phyloP scores from a whole-genome alignment of 2,888 invertebrate species.

The Nomada fabriciana region DNA sequence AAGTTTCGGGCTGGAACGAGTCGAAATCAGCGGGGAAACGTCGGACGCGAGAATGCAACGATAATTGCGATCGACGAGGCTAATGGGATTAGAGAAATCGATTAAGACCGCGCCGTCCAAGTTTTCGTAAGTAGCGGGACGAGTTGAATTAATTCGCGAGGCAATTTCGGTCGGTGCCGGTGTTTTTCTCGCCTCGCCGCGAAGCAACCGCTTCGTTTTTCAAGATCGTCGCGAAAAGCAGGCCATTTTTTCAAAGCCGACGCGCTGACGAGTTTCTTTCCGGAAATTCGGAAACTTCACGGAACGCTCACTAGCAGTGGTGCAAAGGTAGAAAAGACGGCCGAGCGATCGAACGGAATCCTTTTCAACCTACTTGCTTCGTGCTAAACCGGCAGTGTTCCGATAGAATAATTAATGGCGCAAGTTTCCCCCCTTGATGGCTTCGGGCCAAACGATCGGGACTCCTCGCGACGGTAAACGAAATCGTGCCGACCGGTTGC shows the following conservation, averaged over 20 bases:
- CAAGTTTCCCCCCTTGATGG: slow-evolving; percentile 32
- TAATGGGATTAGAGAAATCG: slow-evolving; percentile 39
- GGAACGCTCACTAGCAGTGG: not conserved
- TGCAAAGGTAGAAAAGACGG: not conserved
- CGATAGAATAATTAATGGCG: slow-evolving; percentile 41
- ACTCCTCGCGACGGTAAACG: slow-evolving; percentile 1
- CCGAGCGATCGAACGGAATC: not conserved
- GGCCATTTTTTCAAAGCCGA: not conserved
- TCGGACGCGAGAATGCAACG: not conserved
- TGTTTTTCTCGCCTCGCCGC: not conserved
- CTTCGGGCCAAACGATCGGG: slow-evolving; percentile 40
- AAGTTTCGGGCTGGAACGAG: slow-evolving; percentile 9
- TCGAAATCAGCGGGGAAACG: slow-evolving; percentile 12
- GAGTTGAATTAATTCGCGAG: slow-evolving; percentile 25
- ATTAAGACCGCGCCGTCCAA: slow-evolving; percentile 15
- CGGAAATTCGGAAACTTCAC: not conserved
- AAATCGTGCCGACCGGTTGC: slow-evolving; percentile 27
- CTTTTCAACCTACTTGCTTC: slow-evolving; percentile 4
- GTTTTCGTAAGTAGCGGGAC: slow-evolving; percentile 11
- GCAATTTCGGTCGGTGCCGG: slow-evolving; percentile 1
- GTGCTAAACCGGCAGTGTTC: not conserved
- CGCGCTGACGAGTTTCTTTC: not conserved
- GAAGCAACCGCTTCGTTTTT: not conserved
- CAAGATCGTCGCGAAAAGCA: not conserved
- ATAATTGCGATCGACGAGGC: slow-evolving; percentile 25